Conservation (phyloP, 2,113 vertebrate species). For the Protomyctophum bolini region DNA sequence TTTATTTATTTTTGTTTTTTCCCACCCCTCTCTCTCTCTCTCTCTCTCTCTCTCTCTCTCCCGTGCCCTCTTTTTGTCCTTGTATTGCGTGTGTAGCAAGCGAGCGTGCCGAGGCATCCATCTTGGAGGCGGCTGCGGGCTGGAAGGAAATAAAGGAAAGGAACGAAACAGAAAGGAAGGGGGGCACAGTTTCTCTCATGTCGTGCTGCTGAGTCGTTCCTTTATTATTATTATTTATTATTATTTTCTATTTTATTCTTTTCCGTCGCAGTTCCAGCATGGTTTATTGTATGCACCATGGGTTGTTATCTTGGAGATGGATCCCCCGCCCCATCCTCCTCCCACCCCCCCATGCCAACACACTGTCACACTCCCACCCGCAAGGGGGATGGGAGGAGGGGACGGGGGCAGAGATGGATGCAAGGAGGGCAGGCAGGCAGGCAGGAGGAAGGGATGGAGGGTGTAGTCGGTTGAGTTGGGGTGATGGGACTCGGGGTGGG, state of each 20-base stretch:
- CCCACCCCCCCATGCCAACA: constrained; percentile 33
- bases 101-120: constrained; percentile 32
- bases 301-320: constrained; percentile 63
- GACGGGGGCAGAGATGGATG: constrained; percentile 25
- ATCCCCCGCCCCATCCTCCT: constrained; percentile 16
- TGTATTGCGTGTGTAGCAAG: constrained; percentile 27
- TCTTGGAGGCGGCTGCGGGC: constrained; percentile 43
- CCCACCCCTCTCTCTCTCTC: background rate
- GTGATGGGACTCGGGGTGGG: constrained; percentile 31
- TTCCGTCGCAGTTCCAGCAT: constrained; percentile 16
- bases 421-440: constrained; percentile 10
- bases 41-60: background rate
- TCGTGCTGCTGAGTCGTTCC: constrained; percentile 33
- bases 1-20: constrained; percentile 1
- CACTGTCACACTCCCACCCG: constrained; percentile 54
- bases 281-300: constrained; percentile 40
- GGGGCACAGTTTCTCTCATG: constrained; percentile 9
- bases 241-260: constrained; percentile 4
- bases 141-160: constrained; percentile 22
- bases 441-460: constrained; percentile 7
- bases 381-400: background rate
- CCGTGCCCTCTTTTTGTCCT: constrained; percentile 57
- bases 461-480: constrained; percentile 20
- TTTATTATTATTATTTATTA: constrained; percentile 37
- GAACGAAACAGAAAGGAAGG: background rate